Base-by-base conservation (phyloP, 2,797 vertebrate species). In the Mus spretus region DNA sequence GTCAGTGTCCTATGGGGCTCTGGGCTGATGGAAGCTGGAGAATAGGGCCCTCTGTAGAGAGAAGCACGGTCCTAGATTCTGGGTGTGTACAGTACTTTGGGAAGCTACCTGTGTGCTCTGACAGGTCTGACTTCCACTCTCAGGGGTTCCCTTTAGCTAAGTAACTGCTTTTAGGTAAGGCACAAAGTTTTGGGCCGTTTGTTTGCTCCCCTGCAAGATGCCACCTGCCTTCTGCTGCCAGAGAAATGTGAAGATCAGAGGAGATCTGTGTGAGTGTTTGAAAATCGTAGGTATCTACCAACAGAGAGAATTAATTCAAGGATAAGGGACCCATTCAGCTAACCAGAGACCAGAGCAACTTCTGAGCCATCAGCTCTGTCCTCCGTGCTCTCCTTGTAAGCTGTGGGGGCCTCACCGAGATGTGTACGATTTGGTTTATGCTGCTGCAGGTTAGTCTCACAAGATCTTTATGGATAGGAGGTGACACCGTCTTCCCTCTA, bases 371-470 rank as follows among this genome's bases (percentile, higher is more conserved):
- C 26, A 74, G 47, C 3, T 4, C 59, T 59, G 40, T 22, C 20
- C 94, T 91, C 57, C 26, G 44, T 63, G 22, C 19, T 82, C 40
- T 28, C n/a, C 50, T 59, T 47, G 44, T 31, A 15, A 26, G 8
- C 1, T 13, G 24, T 37, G 20, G 50, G 8, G 34, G 22, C 19
- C 57, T 75, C 1, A 0, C 2, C 34, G 77, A 70, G 26, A 31
- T n/a, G 3, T 3, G 22, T 55, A 1, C 3, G 22, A 1, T n/a
- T 59, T 2, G 75, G 3, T 40, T 22, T 37, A 7, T 22, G 17
- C 59, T 20, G 2, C 57, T 26, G 11, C 82, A 5, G 20, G 24
- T 1, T 4, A 37, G 2, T n/a, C 19, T 44, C n/a, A 26, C 2
- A 8, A 0, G 34, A 53, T 55, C 37, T 44, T 79, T 67, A 59